These are phyloP conservation scores for Sylvia atricapilla DNA, from an alignment of 2,113 vertebrate species.

Conservation along the genomic window DNA sequence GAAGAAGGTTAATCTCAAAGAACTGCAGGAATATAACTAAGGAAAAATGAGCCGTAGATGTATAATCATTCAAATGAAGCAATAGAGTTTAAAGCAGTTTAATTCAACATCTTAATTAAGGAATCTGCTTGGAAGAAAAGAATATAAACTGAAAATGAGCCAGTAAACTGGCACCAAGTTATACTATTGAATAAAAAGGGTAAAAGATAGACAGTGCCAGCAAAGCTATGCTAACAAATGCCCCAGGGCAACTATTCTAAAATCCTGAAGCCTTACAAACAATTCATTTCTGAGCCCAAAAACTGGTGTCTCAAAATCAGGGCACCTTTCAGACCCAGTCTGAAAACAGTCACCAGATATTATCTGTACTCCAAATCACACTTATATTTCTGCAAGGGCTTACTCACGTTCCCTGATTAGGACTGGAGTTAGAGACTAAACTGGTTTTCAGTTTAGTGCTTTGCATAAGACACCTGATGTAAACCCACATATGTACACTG, in stretches of 20 bases:
- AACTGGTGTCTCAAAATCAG: not conserved
- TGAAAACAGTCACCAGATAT: not conserved
- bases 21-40: not conserved
- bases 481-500: not conserved
- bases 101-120: constrained; percentile 38
- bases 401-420: not conserved
- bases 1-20: constrained; percentile 5
- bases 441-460: not conserved
- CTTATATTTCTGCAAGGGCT: not conserved
- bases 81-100: not conserved
- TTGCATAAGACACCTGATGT: not conserved
- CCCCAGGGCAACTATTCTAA: not conserved
- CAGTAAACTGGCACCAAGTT: not conserved
- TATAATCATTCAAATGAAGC: constrained; percentile 19
- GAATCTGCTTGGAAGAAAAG: not conserved
- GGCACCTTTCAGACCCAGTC: not conserved
- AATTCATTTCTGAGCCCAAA: not conserved
- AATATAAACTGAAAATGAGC: constrained; percentile 6
- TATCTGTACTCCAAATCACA: not conserved
- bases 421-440: not conserved
- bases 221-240: not conserved
- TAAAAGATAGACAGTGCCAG: not conserved
- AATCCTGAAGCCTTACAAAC: not conserved
- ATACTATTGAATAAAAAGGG: not conserved
- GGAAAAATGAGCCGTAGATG: not conserved